phyloP scores from a whole-genome alignment of 1,140 invertebrate genomes.

The Telenomus remus region DNA sequence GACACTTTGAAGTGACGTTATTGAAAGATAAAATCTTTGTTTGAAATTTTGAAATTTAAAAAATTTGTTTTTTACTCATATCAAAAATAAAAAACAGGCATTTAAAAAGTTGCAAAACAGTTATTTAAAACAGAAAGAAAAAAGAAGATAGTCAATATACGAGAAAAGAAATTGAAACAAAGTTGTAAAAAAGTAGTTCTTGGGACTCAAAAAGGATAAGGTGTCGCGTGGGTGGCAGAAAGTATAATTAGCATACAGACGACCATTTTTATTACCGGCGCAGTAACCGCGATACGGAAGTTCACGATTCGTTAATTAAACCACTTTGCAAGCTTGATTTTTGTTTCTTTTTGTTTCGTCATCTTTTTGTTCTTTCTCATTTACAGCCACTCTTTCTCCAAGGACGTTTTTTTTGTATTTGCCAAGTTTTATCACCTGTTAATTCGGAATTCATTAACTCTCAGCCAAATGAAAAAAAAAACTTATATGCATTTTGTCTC shows the following conservation, averaged over 20 bases:
- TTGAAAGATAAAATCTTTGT: no score
- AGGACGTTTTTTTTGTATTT: constrained; percentile 11
- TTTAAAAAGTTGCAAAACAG: no score
- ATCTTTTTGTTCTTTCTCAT: constrained; percentile 19
- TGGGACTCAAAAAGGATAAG: constrained; percentile 10
- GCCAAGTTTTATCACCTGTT: constrained; percentile 12
- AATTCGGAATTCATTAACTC: neutral
- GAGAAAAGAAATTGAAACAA: constrained; percentile 6
- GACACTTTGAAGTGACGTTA: neutral
- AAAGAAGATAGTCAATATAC: no score
- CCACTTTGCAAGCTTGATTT: constrained; percentile 21
- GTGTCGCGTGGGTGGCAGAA: constrained; percentile 47
- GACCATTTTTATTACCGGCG: constrained; percentile 32
- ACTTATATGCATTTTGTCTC: no score
- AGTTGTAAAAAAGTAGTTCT: constrained; percentile 9
- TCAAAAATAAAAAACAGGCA: no score
- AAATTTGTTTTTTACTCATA: no score
- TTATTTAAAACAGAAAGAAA: no score
- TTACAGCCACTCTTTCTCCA: constrained; percentile 4
- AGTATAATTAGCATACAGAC: constrained; percentile 61
- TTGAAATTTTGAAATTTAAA: no score
- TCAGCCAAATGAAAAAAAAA: no score
- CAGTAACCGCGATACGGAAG: constrained; percentile 29
- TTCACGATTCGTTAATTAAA: constrained; percentile 35
- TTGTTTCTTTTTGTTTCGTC: neutral